Evolutionary conservation across 2,113 vertebrate species (phyloP).

Genomic region (Rallus limicola): DNA sequence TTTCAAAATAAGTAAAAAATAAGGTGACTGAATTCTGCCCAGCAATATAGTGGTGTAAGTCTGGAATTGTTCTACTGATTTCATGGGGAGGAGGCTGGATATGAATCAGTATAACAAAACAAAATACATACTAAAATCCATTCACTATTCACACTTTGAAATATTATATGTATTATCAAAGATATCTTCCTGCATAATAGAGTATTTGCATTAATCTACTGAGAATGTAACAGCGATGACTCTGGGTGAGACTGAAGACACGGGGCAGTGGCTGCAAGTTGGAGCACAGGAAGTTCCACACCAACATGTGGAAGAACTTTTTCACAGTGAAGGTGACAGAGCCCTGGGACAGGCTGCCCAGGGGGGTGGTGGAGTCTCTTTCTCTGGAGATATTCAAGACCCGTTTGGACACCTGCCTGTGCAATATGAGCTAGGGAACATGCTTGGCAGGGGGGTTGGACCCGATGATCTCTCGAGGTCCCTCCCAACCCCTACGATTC

Average conservation of each 20-base stretch:
- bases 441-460: no score
- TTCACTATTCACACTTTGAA: background rate
- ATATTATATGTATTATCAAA: background rate
- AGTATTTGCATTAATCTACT: background rate
- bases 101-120: background rate
- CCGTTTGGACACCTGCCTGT: no score
- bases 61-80: background rate
- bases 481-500: no score
- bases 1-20: constrained; percentile 6
- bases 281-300: no score
- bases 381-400: no score
- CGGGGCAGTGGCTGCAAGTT: no score
- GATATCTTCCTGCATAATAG: background rate
- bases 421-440: no score
- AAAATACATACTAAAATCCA: background rate
- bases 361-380: no score
- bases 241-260: background rate
- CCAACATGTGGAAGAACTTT: no score
- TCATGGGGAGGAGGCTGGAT: background rate
- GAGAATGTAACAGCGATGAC: background rate
- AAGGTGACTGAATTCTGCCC: background rate
- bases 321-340: no score
- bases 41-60: background rate
- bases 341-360: no score
- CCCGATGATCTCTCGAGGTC: no score